Evolutionary conservation across 2,113 vertebrate species (phyloP).

Genomic region (Proteles cristata): DNA sequence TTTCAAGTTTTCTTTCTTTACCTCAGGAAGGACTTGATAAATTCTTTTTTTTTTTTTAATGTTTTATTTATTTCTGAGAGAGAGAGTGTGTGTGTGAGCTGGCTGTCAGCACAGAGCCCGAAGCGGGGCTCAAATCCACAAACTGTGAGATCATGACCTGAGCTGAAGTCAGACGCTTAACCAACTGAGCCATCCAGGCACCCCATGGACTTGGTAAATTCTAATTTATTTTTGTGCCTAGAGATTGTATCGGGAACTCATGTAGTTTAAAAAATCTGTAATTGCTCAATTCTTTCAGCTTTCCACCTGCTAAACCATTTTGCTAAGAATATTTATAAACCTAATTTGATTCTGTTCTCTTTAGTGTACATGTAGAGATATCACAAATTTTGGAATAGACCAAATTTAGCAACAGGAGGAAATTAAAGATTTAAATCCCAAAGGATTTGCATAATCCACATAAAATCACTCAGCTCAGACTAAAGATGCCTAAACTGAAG

Average conservation of each 20-base stretch:
- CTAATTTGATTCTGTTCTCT: neutral
- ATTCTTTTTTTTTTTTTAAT: neutral
- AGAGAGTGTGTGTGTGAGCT: no score
- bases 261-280: neutral
- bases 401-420: neutral
- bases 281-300: neutral
- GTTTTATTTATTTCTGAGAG: no score
- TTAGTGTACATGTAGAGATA: neutral
- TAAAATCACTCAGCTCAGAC: neutral
- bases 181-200: no score
- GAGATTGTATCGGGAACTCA: neutral
- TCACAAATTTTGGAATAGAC: neutral
- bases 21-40: neutral
- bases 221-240: neutral
- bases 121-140: no score
- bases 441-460: neutral
- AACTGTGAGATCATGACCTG: no score
- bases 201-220: neutral
- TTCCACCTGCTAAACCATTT: neutral
- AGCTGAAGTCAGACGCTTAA: no score
- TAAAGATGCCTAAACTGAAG: neutral
- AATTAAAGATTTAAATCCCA: neutral
- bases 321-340: neutral
- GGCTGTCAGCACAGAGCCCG: no score
- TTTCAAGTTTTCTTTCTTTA: neutral